Conservation (phyloP, 2,113 vertebrate species). For the Clinocottus analis region DNA sequence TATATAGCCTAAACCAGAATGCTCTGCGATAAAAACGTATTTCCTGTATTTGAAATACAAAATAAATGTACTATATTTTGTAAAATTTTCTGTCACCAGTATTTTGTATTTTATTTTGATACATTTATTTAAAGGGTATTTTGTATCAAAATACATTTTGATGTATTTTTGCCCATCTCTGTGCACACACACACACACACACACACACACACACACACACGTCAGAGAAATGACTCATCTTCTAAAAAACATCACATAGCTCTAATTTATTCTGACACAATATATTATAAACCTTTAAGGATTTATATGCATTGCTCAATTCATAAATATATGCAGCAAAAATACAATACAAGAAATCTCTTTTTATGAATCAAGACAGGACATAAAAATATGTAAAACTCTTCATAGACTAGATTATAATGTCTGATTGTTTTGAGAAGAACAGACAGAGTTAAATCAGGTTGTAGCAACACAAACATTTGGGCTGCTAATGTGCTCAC, state of each 20-base stretch:
- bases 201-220: too few relatives aligned
- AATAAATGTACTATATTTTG: too few relatives aligned
- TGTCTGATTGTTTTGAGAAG: not conserved
- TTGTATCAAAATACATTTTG: too few relatives aligned
- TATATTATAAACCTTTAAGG: constrained; percentile 46
- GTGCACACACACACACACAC: too few relatives aligned
- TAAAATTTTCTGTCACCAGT: too few relatives aligned
- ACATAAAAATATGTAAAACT: constrained; percentile 69
- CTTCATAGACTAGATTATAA: constrained; percentile 29
- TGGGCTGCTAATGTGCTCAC: not conserved
- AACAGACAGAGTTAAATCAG: constrained; percentile 7
- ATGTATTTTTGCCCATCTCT: too few relatives aligned
- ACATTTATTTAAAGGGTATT: too few relatives aligned
- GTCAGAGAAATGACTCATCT: constrained; percentile 3
- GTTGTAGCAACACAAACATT: not conserved
- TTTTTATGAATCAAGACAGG: constrained; percentile 50
- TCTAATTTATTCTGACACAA: constrained; percentile 30
- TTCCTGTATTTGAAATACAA: too few relatives aligned
- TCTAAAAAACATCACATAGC: constrained; percentile 35
- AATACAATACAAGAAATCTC: constrained; percentile 67
- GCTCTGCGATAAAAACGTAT: too few relatives aligned
- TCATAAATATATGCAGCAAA: constrained; percentile 73
- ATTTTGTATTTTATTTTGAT: too few relatives aligned
- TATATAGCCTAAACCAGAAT: too few relatives aligned
- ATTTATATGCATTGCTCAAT: constrained; percentile 40